Base-by-base conservation (phyloP, 2,797 vertebrate species). In the Hydrolagus colliei region DNA sequence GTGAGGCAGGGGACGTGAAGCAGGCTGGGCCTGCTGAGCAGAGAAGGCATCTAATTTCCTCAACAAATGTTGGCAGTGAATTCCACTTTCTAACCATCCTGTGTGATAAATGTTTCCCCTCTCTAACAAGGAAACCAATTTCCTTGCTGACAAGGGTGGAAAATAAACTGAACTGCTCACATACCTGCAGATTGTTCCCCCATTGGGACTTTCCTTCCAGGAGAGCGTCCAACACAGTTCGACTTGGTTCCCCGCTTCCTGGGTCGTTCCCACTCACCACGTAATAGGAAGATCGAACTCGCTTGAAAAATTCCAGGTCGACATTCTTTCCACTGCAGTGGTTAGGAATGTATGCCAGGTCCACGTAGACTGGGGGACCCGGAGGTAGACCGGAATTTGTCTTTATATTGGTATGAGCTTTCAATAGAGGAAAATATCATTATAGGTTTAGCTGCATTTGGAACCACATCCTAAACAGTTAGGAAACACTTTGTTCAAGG, bases 261-360 rank as follows among this genome's bases (percentile, higher is more conserved):
- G 94, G 89, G 35, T 99, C 98, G 0, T 99, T 99, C 68, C 98
- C 98, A 77, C 98, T 99, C 89, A 98, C 96, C 87, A 99, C 98
- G 4, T 99, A 99, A 74, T 99, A 99, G 0, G 97, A 94, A 0
- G 98, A 97, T 85, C 98, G 96, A 72, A 99, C 91, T 11, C 96
- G 94, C 88, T 95, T 97, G 93, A 99, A 99, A 91, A 98, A 99
- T 90, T 99, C 98, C 12, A 95, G 95, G 89, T 99, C 98, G 11
- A 97, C 96, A 84, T 98, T 99, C 93, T 99, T 99, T 87, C 96
- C 96, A 65, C 96, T 99, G 93, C 98, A 99, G 87, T 99, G 98
- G 92, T 99, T 99, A 73, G 98, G 98, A 91, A 99, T 95, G 90
- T 99, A 99, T 85, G 98, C 97, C 90, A 99, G 89, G 92, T 99